Evolutionary conservation across 1,140 invertebrate species (phyloP).

Genomic region (Grapholita molesta): DNA sequence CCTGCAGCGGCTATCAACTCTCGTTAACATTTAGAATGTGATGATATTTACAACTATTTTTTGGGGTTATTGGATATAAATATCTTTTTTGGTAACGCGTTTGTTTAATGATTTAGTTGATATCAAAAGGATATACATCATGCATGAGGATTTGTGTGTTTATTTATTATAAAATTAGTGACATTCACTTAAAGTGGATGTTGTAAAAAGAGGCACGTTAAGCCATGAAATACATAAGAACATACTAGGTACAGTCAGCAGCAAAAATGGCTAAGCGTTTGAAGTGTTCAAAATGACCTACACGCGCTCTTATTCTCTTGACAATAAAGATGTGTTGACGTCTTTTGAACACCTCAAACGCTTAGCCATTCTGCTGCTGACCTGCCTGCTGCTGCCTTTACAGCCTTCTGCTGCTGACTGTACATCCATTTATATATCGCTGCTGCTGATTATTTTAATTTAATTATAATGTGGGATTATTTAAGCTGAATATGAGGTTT

Average conservation of each 20-base stretch:
- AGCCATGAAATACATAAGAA: too few species aligned
- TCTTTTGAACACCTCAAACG: too few species aligned
- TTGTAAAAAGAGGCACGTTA: too few species aligned
- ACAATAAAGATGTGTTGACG: too few species aligned
- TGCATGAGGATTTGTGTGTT: neutral
- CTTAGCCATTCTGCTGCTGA: too few species aligned
- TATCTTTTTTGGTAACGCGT: neutral
- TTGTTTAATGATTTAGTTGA: neutral
- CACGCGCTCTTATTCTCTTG: too few species aligned
- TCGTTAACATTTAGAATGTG: conserved; percentile 39
- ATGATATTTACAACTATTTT: conserved; percentile 32
- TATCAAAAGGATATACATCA: neutral
- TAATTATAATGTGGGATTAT: neutral
- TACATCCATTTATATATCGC: neutral
- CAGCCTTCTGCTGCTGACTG: neutral
- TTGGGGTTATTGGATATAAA: neutral
- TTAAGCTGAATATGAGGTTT: neutral
- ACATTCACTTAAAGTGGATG: neutral
- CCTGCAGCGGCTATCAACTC: conserved; percentile 49
- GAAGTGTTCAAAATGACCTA: too few species aligned
- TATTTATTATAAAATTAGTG: neutral
- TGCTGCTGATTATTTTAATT: neutral
- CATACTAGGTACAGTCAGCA: too few species aligned
- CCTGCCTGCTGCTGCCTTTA: too few species aligned
- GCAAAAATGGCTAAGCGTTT: too few species aligned